Conservation (phyloP, 2,797 vertebrate species). For the Gadopsis bispinosus region DNA sequence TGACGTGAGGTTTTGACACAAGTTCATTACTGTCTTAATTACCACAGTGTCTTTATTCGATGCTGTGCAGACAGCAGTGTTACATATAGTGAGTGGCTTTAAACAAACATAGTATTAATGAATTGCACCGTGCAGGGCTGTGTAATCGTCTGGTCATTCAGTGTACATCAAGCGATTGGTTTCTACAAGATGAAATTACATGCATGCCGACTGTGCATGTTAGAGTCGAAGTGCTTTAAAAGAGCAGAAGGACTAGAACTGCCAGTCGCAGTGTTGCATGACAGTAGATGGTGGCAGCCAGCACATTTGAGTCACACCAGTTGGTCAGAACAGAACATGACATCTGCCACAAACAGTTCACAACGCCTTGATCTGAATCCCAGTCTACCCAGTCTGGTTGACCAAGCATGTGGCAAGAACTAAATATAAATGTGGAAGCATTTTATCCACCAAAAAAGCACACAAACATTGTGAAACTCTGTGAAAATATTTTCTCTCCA, state of each 20-base stretch:
- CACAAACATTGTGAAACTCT: background rate
- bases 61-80: too few species aligned
- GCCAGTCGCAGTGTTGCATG: constrained; percentile 13
- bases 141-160: background rate
- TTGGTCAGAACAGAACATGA: constrained; percentile 29
- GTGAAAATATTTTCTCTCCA: background rate
- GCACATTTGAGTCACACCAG: constrained; percentile 27
- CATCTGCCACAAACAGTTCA: constrained; percentile 13
- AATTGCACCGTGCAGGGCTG: background rate
- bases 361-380: constrained; percentile 21
- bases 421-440: constrained; percentile 12
- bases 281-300: constrained; percentile 16
- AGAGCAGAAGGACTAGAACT: constrained; percentile 17
- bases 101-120: background rate
- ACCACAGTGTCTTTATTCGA: background rate
- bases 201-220: background rate
- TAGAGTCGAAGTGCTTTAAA: constrained; percentile 11
- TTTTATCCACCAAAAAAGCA: background rate
- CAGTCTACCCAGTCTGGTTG: constrained; percentile 14
- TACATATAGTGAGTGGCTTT: too few species aligned
- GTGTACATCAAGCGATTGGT: background rate
- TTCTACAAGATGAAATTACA: background rate
- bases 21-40: background rate
- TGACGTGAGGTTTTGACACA: background rate
- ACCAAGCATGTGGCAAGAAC: constrained; percentile 15